phyloP scores from a whole-genome alignment of 2,797 vertebrate species.

The Sebastes baramenuke region DNA sequence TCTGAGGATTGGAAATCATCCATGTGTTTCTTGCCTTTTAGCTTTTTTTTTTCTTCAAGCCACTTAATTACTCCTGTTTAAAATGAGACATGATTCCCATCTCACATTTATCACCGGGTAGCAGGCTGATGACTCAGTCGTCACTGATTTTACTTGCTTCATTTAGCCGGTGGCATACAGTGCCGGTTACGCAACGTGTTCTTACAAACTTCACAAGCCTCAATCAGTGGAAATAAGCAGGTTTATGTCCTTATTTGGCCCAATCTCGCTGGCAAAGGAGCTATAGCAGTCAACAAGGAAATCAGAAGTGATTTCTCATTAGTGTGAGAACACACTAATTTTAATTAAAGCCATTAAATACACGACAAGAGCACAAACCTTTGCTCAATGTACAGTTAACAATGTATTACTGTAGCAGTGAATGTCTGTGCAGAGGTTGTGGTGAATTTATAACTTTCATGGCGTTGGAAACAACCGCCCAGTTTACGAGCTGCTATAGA shows the following conservation, averaged over 20 bases:
- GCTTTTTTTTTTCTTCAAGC: not conserved
- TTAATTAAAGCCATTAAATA: not conserved
- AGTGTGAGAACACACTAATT: not conserved
- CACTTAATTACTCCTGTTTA: slow-evolving; percentile 38
- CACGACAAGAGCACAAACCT: slow-evolving; percentile 2
- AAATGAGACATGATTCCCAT: slow-evolving; percentile 49
- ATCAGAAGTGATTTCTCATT: not conserved
- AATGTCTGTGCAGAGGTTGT: slow-evolving; percentile 22
- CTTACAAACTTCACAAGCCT: slow-evolving; percentile 26
- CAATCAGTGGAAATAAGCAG: slow-evolving; percentile 4
- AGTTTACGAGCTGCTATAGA: slow-evolving; percentile 12
- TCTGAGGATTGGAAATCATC: not conserved
- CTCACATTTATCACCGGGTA: slow-evolving; percentile 45
- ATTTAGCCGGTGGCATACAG: slow-evolving; percentile 42
- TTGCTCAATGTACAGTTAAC: not conserved
- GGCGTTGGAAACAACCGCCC: slow-evolving; percentile 21
- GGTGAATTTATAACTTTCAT: slow-evolving; percentile 14
- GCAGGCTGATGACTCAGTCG: slow-evolving; percentile 54
- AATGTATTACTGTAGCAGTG: slow-evolving; percentile 11
- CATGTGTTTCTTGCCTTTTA: slow-evolving; percentile 1
- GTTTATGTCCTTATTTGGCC: slow-evolving; percentile 35
- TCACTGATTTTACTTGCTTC: slow-evolving; percentile 53
- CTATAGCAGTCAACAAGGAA: slow-evolving; percentile 15
- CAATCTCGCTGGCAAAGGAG: not conserved
- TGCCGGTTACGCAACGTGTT: slow-evolving; percentile 27